Evolutionary conservation across 2,797 vertebrate species (phyloP).

Genomic region (Xyrichtys novacula): DNA sequence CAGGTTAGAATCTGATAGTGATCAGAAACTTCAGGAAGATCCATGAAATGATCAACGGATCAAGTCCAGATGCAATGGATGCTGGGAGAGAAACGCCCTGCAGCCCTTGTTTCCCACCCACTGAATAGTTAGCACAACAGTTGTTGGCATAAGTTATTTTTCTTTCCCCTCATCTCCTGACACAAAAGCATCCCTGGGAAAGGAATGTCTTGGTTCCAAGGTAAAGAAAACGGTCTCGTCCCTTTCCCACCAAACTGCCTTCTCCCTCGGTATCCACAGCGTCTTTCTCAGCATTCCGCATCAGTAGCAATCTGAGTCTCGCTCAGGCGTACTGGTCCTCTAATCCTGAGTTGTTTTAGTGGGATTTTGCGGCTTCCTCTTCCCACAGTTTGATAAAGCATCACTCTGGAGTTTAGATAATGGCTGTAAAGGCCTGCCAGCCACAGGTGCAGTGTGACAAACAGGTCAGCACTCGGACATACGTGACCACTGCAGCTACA

Average conservation of each 20-base stretch:
- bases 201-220: constrained; percentile 90
- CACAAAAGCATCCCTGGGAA: constrained; percentile 88
- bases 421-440: constrained; percentile 74
- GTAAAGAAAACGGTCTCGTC: constrained; percentile 87
- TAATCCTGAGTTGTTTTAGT: constrained; percentile 91
- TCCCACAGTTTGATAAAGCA: constrained; percentile 89
- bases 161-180: constrained; percentile 83
- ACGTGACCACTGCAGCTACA: constrained; percentile 43
- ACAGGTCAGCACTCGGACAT: constrained; percentile 74
- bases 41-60: constrained; percentile 21
- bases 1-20: not conserved
- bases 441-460: constrained; percentile 84
- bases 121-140: constrained; percentile 73
- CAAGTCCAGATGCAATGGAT: constrained; percentile 56
- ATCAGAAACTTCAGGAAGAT: constrained; percentile 2
- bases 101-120: constrained; percentile 78
- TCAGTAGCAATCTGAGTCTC: constrained; percentile 88
- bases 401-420: constrained; percentile 84
- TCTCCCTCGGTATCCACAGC: constrained; percentile 84
- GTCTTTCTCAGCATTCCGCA: constrained; percentile 90
- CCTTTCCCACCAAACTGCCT: constrained; percentile 84
- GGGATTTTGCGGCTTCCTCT: constrained; percentile 89
- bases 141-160: constrained; percentile 84
- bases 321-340: constrained; percentile 83
- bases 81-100: constrained; percentile 68